phyloP scores from a whole-genome alignment of 2,797 vertebrate species.

The Holocentrus rufus region DNA sequence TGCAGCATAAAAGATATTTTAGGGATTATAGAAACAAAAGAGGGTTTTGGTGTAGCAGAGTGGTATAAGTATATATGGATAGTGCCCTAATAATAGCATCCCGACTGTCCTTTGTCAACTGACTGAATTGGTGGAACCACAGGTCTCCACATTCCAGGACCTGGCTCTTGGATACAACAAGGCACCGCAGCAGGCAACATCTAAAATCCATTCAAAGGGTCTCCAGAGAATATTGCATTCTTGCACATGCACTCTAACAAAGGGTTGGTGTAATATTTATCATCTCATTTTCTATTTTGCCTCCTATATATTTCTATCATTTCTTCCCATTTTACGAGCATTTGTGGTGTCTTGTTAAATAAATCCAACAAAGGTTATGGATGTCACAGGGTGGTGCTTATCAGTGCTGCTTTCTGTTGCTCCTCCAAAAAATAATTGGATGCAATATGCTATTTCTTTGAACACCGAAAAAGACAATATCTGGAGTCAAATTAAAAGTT shows the following conservation, averaged over 20 bases:
- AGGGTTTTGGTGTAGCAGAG: constrained; percentile 42
- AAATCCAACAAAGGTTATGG: too few relatives aligned
- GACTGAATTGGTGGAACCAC: constrained; percentile 59
- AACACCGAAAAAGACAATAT: neutral
- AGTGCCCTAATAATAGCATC: constrained; percentile 66
- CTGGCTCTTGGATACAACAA: constrained; percentile 74
- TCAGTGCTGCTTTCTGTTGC: too few relatives aligned
- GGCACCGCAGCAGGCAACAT: constrained; percentile 66
- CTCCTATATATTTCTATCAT: constrained; percentile 1
- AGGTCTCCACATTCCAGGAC: constrained; percentile 78
- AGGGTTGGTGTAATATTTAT: neutral
- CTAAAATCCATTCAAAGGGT: constrained; percentile 52
- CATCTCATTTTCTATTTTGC: neutral
- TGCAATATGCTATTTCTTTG: neutral
- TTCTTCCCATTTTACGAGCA: neutral
- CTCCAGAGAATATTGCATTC: constrained; percentile 35
- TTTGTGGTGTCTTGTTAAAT: too few relatives aligned
- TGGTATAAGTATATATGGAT: constrained; percentile 51
- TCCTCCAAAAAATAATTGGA: too few relatives aligned
- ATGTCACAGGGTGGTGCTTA: too few relatives aligned
- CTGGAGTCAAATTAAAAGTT: neutral
- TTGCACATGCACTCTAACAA: constrained; percentile 35
- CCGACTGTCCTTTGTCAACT: constrained; percentile 68
- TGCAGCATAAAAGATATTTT: constrained; percentile 54
- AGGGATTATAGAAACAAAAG: constrained; percentile 60